These are phyloP conservation scores for Diogma glabrata DNA, from an alignment of 2,888 invertebrate species.

Conservation along the genomic window DNA sequence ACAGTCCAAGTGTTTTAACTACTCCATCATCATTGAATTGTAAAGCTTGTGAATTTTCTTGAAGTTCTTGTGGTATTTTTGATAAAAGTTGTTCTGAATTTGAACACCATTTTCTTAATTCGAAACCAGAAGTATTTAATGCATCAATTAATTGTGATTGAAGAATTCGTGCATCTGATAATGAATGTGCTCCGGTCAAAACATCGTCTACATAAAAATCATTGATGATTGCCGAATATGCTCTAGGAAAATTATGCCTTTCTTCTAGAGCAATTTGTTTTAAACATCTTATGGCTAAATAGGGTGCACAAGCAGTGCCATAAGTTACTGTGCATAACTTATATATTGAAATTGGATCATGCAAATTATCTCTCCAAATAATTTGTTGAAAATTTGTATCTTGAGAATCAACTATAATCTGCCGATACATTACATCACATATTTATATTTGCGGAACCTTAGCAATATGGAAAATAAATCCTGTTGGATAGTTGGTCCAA, in stretches of 20 bases:
- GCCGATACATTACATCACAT: background rate
- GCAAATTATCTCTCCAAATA: background rate
- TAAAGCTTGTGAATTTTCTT: background rate
- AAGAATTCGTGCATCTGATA: background rate
- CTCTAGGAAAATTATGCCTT: too few relatives aligned
- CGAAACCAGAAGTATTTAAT: background rate
- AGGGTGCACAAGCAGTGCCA: too few relatives aligned
- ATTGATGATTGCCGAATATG: too few relatives aligned
- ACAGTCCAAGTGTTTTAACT: background rate
- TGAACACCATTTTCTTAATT: background rate
- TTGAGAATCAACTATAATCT: background rate
- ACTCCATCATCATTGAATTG: background rate
- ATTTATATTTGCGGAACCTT: background rate
- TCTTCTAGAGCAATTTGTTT: too few relatives aligned
- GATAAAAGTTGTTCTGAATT: background rate
- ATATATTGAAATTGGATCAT: background rate
- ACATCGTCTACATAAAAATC: too few relatives aligned
- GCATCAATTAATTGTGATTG: too few relatives aligned
- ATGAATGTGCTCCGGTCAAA: background rate
- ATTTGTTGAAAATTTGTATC: background rate
- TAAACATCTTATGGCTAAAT: too few relatives aligned
- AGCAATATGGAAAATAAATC: background rate
- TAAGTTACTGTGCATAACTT: too few relatives aligned
- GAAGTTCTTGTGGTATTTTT: background rate
- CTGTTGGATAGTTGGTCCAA: background rate